phyloP scores from a whole-genome alignment of 2,797 vertebrate species.

The Sebastes steindachneri region DNA sequence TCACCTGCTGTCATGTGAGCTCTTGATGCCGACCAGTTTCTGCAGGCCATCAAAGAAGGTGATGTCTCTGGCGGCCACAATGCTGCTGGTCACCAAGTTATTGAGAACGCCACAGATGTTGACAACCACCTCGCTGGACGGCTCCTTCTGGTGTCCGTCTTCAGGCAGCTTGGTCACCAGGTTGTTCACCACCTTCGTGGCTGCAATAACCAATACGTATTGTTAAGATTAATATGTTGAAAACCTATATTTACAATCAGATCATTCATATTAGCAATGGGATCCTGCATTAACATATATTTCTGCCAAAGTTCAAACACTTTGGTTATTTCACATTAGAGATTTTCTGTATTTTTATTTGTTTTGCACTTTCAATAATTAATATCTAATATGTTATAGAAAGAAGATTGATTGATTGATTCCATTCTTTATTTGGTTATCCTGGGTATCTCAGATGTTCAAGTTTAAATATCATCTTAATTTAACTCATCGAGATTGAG shows the following conservation, averaged over 20 bases:
- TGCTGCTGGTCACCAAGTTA: slow-evolving; percentile 90
- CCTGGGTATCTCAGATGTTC: background rate
- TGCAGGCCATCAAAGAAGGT: slow-evolving; percentile 85
- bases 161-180: slow-evolving; percentile 88
- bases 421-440: background rate
- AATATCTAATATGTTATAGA: background rate
- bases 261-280: background rate
- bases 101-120: slow-evolving; percentile 94
- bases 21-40: slow-evolving; percentile 89
- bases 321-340: too few relatives aligned
- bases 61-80: slow-evolving; percentile 88
- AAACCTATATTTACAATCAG: background rate
- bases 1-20: slow-evolving; percentile 80
- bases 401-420: background rate
- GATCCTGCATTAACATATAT: background rate
- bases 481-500: background rate
- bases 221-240: background rate
- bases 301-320: background rate
- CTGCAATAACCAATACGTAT: slow-evolving; percentile 68
- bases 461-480: background rate
- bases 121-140: slow-evolving; percentile 86
- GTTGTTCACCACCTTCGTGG: slow-evolving; percentile 86
- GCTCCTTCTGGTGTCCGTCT: slow-evolving; percentile 76
- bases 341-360: too few relatives aligned
- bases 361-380: too few relatives aligned